Evolutionary conservation across 2,797 vertebrate species (phyloP).

Genomic region (Labeo calbasu): DNA sequence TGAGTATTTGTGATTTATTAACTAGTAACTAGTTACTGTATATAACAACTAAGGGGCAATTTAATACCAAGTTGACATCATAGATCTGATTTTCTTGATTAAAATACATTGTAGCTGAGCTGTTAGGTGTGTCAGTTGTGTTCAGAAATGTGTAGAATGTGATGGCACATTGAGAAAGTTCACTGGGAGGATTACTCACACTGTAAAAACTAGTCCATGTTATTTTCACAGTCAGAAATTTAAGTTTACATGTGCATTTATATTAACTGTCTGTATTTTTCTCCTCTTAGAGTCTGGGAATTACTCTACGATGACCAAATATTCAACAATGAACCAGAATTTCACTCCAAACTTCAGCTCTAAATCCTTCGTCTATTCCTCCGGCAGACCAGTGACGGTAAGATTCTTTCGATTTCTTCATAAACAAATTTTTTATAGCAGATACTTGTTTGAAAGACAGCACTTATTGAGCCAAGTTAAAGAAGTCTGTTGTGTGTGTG

Average conservation of each 20-base stretch:
- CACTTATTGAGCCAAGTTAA: neutral
- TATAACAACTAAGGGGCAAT: neutral
- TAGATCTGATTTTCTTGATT: neutral
- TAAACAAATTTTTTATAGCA: neutral
- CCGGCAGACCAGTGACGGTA: conserved; percentile 72
- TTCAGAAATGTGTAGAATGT: neutral
- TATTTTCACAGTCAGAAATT: neutral
- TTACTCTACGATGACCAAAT: conserved; percentile 71
- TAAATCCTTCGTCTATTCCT: conserved; percentile 72
- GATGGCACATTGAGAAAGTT: conserved; percentile 3
- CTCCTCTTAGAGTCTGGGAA: conserved; percentile 71
- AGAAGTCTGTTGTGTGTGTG: neutral
- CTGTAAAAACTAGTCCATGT: neutral
- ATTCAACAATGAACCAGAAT: conserved; percentile 62
- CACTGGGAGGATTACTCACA: neutral
- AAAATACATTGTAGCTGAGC: neutral
- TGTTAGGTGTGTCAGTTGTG: neutral
- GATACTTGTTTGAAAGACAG: neutral
- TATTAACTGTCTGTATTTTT: conserved; percentile 37
- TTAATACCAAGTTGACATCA: neutral
- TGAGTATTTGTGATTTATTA: neutral
- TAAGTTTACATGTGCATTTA: conserved; percentile 55
- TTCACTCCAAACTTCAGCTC: conserved; percentile 74
- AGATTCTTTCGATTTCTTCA: conserved; percentile 53
- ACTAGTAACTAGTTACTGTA: too few relatives aligned